Evolutionary conservation across 2,797 vertebrate genomes (phyloP).

Genomic region (Margarornis squamiger): DNA sequence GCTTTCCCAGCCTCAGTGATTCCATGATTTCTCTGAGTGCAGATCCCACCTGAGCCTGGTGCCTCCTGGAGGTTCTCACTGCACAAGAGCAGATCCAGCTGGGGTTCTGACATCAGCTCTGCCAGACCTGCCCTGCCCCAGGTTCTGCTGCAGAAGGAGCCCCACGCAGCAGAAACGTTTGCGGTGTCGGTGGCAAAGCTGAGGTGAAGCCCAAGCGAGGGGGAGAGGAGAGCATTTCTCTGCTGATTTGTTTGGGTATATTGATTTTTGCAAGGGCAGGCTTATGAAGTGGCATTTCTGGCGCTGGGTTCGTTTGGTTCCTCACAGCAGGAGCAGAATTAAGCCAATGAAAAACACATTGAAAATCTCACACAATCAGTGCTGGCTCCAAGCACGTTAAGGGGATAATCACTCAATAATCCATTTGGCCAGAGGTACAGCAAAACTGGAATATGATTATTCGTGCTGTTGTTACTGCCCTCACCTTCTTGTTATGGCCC

Average conservation of each 20-base stretch:
- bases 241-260: not conserved
- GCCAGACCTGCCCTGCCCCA: not conserved
- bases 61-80: not conserved
- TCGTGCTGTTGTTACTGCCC: not conserved
- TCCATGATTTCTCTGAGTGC: not conserved
- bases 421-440: conserved; percentile 42
- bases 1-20: not conserved
- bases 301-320: conserved; percentile 10
- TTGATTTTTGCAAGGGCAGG: conserved; percentile 47
- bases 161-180: rapidly evolving
- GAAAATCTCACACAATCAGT: conserved; percentile 33
- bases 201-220: not conserved
- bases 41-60: not conserved
- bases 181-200: rapidly evolving
- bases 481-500: not conserved
- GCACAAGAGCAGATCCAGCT: not conserved
- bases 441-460: conserved; percentile 16
- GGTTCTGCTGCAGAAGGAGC: not conserved
- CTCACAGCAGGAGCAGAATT: conserved; percentile 32
- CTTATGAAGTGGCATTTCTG: conserved; percentile 37
- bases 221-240: not conserved
- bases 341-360: conserved; percentile 53
- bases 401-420: conserved; percentile 58
- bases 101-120: rapidly evolving
- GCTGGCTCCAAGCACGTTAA: conserved; percentile 33